Evolutionary conservation across 2,797 vertebrate species (phyloP).

Genomic region (Ispidina lecontei): DNA sequence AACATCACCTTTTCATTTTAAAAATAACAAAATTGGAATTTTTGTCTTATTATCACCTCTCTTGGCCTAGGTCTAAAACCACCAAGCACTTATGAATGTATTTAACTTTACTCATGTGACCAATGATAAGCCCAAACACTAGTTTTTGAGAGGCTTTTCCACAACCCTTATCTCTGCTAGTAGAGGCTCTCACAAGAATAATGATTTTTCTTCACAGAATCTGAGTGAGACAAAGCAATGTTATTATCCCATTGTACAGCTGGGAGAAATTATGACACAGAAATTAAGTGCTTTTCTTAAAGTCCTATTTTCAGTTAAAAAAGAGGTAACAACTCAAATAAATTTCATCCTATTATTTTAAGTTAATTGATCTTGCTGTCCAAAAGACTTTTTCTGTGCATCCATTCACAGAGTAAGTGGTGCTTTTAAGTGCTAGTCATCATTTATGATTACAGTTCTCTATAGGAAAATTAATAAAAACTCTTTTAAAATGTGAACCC

Average conservation of each 20-base stretch:
- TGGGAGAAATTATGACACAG: conserved; percentile 21
- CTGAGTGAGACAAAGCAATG: conserved; percentile 37
- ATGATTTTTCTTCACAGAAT: conserved; percentile 57
- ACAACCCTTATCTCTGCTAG: conserved; percentile 16
- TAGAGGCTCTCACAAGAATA: conserved; percentile 43
- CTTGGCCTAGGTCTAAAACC: not conserved
- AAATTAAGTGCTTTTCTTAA: conserved; percentile 16
- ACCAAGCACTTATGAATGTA: not conserved
- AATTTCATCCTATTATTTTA: not conserved
- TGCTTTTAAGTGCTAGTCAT: not conserved
- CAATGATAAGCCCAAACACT: not conserved
- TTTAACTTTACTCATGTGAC: not conserved
- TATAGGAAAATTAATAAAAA: conserved; percentile 8
- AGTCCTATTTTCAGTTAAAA: conserved; percentile 7
- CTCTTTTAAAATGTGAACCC: not conserved
- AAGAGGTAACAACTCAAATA: not conserved
- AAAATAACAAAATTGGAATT: not conserved
- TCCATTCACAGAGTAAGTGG: not conserved
- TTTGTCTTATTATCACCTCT: not conserved
- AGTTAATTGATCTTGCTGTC: conserved; percentile 37
- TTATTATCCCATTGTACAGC: conserved; percentile 45
- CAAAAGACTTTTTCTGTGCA: not conserved
- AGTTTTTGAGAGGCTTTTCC: conserved; percentile 33
- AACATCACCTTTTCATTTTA: not conserved
- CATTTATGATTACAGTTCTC: not conserved